Evolutionary conservation across 2,797 vertebrate species (phyloP).

Genomic region (Nannoperca obscura): DNA sequence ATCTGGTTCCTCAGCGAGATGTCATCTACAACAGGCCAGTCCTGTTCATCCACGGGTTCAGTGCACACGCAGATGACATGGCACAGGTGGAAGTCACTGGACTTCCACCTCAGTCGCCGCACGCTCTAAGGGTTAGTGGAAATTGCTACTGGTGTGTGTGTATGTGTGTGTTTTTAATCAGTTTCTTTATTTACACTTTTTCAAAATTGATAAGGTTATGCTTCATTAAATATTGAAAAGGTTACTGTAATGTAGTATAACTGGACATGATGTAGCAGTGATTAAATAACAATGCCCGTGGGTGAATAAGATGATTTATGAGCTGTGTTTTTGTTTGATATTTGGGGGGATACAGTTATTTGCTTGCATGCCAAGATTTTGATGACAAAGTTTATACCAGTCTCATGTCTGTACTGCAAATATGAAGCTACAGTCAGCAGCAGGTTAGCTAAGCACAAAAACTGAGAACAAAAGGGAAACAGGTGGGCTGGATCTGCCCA

Average conservation of each 20-base stretch:
- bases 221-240: conserved; percentile 39
- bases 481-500: background rate
- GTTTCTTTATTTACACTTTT: conserved; percentile 1
- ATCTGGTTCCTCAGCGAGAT: conserved; percentile 87
- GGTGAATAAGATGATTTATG: background rate
- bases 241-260: conserved; percentile 29
- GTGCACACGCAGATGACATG: conserved; percentile 88
- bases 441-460: background rate
- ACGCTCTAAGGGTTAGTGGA: conserved; percentile 87
- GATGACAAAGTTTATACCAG: background rate
- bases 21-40: conserved; percentile 79
- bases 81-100: conserved; percentile 89
- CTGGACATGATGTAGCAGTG: conserved; percentile 9
- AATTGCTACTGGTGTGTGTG: background rate
- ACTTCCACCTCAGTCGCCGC: conserved; percentile 73
- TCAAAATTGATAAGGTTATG: conserved; percentile 25
- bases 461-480: background rate
- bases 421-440: background rate
- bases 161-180: background rate
- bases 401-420: background rate
- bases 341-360: conserved; percentile 1
- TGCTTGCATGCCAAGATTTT: background rate
- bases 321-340: conserved; percentile 10
- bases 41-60: conserved; percentile 88
- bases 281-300: conserved; percentile 25